Evolutionary conservation across 2,797 vertebrate species (phyloP).

Genomic region (Tamandua tetradactyla): DNA sequence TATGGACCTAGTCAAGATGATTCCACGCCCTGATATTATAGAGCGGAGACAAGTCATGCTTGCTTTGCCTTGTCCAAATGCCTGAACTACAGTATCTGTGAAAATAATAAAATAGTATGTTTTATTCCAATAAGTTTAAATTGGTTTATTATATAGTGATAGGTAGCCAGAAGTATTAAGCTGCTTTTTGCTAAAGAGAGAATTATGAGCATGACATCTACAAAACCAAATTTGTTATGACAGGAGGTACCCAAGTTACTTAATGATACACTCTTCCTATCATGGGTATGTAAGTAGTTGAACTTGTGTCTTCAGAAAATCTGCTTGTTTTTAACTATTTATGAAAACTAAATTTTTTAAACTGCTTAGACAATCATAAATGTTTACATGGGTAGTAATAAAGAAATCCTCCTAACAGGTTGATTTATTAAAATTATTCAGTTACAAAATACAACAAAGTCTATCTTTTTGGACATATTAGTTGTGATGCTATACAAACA

Average conservation of each 20-base stretch:
- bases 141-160: background rate
- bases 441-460: background rate
- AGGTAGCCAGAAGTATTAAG: background rate
- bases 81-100: background rate
- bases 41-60: background rate
- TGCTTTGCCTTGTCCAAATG: background rate
- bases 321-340: background rate
- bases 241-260: background rate
- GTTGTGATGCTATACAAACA: background rate
- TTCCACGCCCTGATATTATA: background rate
- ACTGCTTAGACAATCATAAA: background rate
- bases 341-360: background rate
- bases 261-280: background rate
- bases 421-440: constrained; percentile 18
- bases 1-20: background rate
- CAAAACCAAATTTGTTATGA: background rate
- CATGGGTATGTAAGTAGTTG: background rate
- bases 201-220: background rate
- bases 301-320: constrained; percentile 31
- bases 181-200: background rate
- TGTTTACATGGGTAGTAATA: background rate
- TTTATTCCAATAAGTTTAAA: background rate
- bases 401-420: background rate
- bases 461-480: background rate
- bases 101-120: background rate